These are phyloP conservation scores for Zosterops pallidus DNA, from an alignment of 2,113 vertebrate species.

Conservation along the genomic window DNA sequence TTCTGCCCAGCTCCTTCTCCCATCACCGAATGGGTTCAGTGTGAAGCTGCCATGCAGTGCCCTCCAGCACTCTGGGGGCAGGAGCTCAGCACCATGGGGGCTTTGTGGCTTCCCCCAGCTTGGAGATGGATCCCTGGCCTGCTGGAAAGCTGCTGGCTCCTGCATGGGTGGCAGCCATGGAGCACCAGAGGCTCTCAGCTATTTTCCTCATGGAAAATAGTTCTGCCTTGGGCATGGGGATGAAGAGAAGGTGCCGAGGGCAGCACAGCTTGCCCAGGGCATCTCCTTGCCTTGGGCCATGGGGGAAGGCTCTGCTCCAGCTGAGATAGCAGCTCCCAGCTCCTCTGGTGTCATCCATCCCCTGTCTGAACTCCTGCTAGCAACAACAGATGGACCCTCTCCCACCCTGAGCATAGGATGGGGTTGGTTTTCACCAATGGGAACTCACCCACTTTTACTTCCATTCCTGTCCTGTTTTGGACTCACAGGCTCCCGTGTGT, in stretches of 20 bases:
- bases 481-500: rapidly evolving
- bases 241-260: rapidly evolving
- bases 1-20: neutral
- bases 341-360: neutral
- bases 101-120: rapidly evolving
- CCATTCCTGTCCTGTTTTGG: neutral
- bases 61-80: rapidly evolving
- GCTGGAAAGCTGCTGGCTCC: neutral
- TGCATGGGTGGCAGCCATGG: neutral
- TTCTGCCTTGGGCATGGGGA: neutral
- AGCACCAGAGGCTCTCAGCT: neutral
- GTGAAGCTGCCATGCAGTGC: neutral
- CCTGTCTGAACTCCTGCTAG: neutral
- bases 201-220: neutral
- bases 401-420: neutral
- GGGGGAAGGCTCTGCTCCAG: neutral
- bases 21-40: rapidly evolving
- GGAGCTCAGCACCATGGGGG: neutral
- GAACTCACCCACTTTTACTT: neutral
- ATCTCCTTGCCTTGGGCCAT: neutral
- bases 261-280: neutral
- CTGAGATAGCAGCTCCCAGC: neutral
- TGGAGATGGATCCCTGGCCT: neutral
- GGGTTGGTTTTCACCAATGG: rapidly evolving
- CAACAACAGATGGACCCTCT: neutral